Conservation (phyloP, 2,888 invertebrate species). For the Synergus itoensis region DNA sequence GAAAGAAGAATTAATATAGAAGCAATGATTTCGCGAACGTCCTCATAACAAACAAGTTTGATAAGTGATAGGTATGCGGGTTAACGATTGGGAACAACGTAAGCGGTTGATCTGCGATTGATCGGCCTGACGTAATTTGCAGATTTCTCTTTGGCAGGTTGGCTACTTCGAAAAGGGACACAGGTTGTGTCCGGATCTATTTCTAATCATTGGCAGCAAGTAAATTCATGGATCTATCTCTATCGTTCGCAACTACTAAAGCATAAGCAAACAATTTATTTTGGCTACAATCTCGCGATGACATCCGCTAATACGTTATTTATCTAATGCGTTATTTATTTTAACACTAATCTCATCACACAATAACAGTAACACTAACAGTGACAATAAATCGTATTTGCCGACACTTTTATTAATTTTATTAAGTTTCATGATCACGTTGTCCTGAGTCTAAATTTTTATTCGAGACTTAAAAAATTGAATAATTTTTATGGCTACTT, state of each 20-base stretch:
- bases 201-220: constrained; percentile 43
- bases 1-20: background rate
- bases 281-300: background rate
- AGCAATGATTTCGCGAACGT: constrained; percentile 5
- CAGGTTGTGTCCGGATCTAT: constrained; percentile 50
- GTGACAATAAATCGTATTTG: background rate
- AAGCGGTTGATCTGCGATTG: constrained; percentile 21
- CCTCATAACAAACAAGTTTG: constrained; percentile 33
- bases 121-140: constrained; percentile 28
- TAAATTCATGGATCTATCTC: constrained; percentile 42
- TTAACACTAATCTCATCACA: background rate
- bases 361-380: background rate
- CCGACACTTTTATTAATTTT: background rate
- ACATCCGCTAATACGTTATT: background rate
- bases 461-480: background rate
- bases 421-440: background rate
- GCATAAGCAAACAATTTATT: constrained; percentile 13
- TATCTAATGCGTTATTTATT: background rate
- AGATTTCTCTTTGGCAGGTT: constrained; percentile 48
- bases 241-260: background rate
- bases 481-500: background rate
- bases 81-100: constrained; percentile 23
- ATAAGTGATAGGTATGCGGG: constrained; percentile 35
- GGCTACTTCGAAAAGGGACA: constrained; percentile 52
- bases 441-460: background rate